Percentiles rank a stretch among this genome's conserved stretches.
Evolutionary conservation across 2,113 vertebrate species (phyloP).

Genomic region (Siniperca knerii): DNA sequence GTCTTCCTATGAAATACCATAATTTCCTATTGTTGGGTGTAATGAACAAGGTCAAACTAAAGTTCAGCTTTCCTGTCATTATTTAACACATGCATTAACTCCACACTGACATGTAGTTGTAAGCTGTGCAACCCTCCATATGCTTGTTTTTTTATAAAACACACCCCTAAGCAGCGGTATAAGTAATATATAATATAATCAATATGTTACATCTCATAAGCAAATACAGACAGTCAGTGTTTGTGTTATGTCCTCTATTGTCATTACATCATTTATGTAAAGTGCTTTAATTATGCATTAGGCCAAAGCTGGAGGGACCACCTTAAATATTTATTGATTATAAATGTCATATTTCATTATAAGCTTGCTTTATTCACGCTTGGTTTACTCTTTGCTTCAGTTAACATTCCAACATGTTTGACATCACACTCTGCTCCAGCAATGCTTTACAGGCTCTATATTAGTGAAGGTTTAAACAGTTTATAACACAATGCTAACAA

Average conservation of each 20-base stretch:
- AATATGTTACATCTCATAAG: constrained; percentile 38
- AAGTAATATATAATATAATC: constrained; percentile 7
- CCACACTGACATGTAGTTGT: constrained; percentile 13
- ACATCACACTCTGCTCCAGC: constrained; percentile 37
- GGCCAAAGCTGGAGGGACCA: constrained; percentile 39
- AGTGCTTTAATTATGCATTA: constrained; percentile 66
- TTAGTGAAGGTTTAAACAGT: constrained; percentile 71
- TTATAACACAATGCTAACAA: constrained; percentile 69
- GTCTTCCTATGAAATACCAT: constrained; percentile 5
- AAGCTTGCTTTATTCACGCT: constrained; percentile 61
- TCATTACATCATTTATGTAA: constrained; percentile 56
- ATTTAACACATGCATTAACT: constrained; percentile 13
- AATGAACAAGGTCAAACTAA: neutral
- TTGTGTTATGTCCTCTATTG: constrained; percentile 46
- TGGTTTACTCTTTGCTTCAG: constrained; percentile 61
- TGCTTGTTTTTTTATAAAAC: constrained; percentile 37
- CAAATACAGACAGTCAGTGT: constrained; percentile 45
- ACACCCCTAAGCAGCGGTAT: constrained; percentile 6
- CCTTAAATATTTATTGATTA: constrained; percentile 73
- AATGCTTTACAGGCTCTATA: constrained; percentile 62
- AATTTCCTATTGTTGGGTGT: neutral
- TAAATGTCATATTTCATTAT: constrained; percentile 68
- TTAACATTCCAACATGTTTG: constrained; percentile 63
- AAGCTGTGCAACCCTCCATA: constrained; percentile 28
- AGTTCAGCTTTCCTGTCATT: constrained; percentile 2